Evolutionary conservation across 2,113 vertebrate species (phyloP).

Genomic region (Nibea coibor): DNA sequence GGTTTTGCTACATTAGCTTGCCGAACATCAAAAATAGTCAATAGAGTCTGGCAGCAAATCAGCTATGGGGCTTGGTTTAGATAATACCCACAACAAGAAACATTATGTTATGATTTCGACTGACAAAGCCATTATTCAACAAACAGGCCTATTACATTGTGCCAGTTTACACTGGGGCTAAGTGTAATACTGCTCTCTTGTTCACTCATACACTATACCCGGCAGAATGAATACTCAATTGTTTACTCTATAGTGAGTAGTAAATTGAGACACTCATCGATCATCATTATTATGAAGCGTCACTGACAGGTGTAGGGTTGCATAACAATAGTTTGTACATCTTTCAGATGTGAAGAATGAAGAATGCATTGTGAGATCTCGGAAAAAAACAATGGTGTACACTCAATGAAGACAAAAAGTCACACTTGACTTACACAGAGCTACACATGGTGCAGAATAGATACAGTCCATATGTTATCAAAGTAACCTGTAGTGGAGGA

Average conservation of each 20-base stretch:
- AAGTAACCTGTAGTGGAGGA: not conserved
- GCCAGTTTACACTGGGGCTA: constrained; percentile 18
- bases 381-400: not conserved
- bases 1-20: constrained; percentile 34
- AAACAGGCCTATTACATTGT: constrained; percentile 34
- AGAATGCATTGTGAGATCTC: not conserved
- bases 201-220: not conserved
- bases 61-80: constrained; percentile 25
- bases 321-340: not conserved
- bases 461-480: no score
- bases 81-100: constrained; percentile 46
- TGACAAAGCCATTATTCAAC: constrained; percentile 25
- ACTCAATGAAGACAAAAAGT: no score
- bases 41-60: constrained; percentile 37
- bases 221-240: constrained; percentile 7
- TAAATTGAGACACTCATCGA: no score
- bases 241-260: constrained; percentile 1
- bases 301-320: no score
- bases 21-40: constrained; percentile 23
- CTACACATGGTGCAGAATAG: not conserved
- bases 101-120: constrained; percentile 46
- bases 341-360: not conserved
- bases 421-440: no score
- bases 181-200: constrained; percentile 13
- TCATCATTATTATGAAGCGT: no score